phyloP scores from a whole-genome alignment of 2,888 invertebrate species.

The Fabriciana adippe region DNA sequence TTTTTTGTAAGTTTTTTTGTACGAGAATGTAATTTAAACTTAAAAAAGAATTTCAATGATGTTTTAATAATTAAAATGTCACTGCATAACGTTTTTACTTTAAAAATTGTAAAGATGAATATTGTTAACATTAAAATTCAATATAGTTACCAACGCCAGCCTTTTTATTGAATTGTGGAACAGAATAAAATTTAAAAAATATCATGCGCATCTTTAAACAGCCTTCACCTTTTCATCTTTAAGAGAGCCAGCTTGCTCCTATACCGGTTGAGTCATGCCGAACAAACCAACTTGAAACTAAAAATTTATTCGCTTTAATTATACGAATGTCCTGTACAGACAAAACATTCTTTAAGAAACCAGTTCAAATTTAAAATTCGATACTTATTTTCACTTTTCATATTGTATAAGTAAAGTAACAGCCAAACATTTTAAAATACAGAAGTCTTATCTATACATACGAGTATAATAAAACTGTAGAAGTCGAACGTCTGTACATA shows the following conservation, averaged over 20 bases:
- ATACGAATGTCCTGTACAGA: neutral
- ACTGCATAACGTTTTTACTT: neutral
- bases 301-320: slow-evolving; percentile 1
- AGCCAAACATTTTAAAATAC: no score
- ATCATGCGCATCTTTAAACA: slow-evolving; percentile 22
- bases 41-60: no score
- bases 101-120: neutral
- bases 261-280: slow-evolving; percentile 50
- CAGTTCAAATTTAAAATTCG: neutral
- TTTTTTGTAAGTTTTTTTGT: no score
- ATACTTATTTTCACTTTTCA: slow-evolving; percentile 3
- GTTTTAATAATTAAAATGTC: no score
- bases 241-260: slow-evolving; percentile 44
- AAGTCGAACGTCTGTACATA: no score
- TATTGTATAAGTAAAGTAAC: neutral
- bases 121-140: neutral
- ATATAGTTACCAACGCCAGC: neutral
- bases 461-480: no score
- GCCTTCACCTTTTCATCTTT: slow-evolving; percentile 67
- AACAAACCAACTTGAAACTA: slow-evolving; percentile 1
- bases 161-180: slow-evolving; percentile 6
- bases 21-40: no score
- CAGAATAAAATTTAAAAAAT: slow-evolving; percentile 5
- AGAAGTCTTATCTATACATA: no score
- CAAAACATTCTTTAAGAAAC: neutral